Evolutionary conservation across 2,888 invertebrate species (phyloP).

Genomic region (Lasioglossum pauxillum): DNA sequence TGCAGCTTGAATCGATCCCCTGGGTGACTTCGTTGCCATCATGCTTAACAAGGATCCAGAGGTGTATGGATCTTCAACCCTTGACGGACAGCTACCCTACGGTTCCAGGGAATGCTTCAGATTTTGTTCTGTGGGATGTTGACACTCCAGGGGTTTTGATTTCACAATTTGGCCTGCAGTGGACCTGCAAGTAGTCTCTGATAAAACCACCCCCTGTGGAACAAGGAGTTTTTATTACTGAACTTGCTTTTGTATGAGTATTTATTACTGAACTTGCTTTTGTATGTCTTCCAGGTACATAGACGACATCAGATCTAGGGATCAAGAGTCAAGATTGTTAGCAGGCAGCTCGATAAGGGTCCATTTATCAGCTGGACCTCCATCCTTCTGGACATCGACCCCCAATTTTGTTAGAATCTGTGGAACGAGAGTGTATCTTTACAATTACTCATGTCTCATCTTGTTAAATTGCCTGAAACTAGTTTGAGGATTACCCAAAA

Average conservation of each 20-base stretch:
- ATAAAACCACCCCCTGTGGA: background rate
- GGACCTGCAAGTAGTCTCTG: background rate
- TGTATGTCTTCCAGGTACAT: background rate
- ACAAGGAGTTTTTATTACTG: background rate
- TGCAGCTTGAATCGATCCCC: slow-evolving; percentile 32
- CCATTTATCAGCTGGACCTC: background rate
- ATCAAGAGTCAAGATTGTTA: background rate
- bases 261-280: background rate
- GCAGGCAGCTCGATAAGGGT: background rate
- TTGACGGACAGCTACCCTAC: background rate
- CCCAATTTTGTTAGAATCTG: background rate
- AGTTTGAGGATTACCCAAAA: background rate
- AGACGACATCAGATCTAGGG: no score
- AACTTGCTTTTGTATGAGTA: background rate
- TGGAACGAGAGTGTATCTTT: background rate
- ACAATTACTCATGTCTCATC: fast-evolving
- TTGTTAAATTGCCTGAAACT: background rate
- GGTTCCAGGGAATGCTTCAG: slow-evolving; percentile 5
- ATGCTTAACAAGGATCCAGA: slow-evolving; percentile 19
- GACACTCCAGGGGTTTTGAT: background rate
- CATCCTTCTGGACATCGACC: background rate
- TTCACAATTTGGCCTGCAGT: background rate
- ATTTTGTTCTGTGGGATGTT: background rate
- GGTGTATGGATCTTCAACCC: background rate
- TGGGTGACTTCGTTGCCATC: background rate